These are phyloP conservation scores for Pelmatolapia mariae DNA, from an alignment of 2,113 vertebrate genomes.

Conservation along the genomic window DNA sequence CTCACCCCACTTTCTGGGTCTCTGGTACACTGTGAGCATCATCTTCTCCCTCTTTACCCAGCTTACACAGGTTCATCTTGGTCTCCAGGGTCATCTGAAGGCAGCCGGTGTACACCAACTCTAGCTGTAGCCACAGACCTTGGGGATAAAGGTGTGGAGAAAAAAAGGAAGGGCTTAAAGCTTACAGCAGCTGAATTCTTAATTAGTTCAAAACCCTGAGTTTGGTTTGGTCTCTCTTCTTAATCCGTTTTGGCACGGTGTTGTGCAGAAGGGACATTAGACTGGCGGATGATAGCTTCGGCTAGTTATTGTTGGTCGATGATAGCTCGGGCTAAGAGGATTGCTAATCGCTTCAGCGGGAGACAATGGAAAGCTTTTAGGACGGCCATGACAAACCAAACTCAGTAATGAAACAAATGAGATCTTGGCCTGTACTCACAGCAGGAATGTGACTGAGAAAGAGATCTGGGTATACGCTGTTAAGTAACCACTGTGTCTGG, in stretches of 20 bases:
- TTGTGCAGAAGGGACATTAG: background rate
- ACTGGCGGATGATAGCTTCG: background rate
- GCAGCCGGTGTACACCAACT: constrained; percentile 78
- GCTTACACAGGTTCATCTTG: constrained; percentile 83
- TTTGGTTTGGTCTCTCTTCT: background rate
- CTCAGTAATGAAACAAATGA: constrained; percentile 10
- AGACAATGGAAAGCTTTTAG: constrained; percentile 28
- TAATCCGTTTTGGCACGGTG: background rate
- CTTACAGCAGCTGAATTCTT: background rate
- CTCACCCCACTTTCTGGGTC: constrained; percentile 63
- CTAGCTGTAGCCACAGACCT: constrained; percentile 85
- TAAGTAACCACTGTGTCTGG: background rate
- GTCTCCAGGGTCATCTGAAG: constrained; percentile 85
- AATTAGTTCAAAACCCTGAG: background rate
- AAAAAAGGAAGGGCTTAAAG: background rate
- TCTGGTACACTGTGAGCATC: constrained; percentile 51
- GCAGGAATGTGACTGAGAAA: background rate
- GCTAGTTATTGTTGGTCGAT: background rate
- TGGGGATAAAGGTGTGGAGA: background rate
- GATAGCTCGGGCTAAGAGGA: constrained; percentile 33
- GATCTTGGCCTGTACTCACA: background rate
- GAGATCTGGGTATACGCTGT: background rate
- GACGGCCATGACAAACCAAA: background rate
- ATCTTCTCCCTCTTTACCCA: constrained; percentile 76
- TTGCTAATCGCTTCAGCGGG: constrained; percentile 21